phyloP scores from a whole-genome alignment of 2,888 invertebrate genomes.

The Agrilus biguttatus region DNA sequence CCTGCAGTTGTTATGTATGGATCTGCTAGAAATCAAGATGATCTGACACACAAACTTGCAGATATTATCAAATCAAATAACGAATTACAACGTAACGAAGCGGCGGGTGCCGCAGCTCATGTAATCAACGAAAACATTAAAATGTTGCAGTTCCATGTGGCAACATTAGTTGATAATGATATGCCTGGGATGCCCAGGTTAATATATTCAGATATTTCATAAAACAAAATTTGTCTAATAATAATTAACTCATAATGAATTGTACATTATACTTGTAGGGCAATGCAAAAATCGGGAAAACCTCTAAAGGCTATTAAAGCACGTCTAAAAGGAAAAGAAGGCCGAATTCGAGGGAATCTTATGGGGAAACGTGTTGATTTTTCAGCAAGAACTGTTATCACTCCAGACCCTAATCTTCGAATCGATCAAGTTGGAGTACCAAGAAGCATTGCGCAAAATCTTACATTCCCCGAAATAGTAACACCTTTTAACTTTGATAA shows the following conservation, averaged over 20 bases:
- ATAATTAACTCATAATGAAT: not conserved
- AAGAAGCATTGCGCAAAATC: conserved; percentile 93
- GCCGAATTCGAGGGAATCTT: conserved; percentile 94
- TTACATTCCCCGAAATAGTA: conserved; percentile 98
- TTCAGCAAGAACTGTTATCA: conserved; percentile 97
- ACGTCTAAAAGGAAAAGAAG: conserved; percentile 95
- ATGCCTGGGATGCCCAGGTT: conserved; percentile 91
- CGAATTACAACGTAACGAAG: conserved; percentile 87
- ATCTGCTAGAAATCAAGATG: conserved; percentile 97
- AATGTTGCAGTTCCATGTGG: conserved; percentile 96
- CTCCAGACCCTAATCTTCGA: conserved; percentile 86
- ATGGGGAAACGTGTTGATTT: conserved; percentile 99
- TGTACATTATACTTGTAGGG: conserved; percentile 40
- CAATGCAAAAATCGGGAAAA: conserved; percentile 98
- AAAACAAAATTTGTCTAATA: not conserved
- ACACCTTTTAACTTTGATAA: conserved; percentile 99
- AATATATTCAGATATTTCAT: conserved; percentile 7
- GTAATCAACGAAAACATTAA: conserved; percentile 94
- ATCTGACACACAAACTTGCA: conserved; percentile 95
- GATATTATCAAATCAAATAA: conserved; percentile 98
- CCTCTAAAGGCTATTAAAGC: conserved; percentile 97
- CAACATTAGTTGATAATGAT: conserved; percentile 96
- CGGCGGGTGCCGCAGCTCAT: conserved; percentile 93
- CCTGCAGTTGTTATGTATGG: conserved; percentile 99
- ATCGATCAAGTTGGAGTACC: conserved; percentile 98